Evolutionary conservation across 2,888 invertebrate species (phyloP), one percentile per base, ranked within the genome.

Genomic region (Congeria kusceri): DNA sequence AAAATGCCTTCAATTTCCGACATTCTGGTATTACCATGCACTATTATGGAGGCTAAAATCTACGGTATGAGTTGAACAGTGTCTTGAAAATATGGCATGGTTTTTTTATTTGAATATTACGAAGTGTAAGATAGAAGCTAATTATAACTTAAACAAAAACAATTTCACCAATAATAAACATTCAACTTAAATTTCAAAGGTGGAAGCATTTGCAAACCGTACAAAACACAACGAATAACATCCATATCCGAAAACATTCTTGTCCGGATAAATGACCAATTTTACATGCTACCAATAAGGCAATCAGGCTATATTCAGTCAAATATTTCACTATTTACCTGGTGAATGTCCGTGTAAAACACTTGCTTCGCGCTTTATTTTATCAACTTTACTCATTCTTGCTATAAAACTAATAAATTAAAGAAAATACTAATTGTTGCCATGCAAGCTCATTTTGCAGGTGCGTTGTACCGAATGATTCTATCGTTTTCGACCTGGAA

Each of bases 301-400:
- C 20, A 20, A 4, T 28, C 32, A 4, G 9, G 28, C 59, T 32
- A 7, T 4, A 28, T 59, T n/a, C 29, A 18, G 28, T 28, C 28
- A 11, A 15, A 28, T 32, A 32, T 32, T 7, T 32, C 32, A 32
- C 11, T 32, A 11, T 5, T n/a, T 74, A 88, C 88, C 87, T 77
- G 84, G 86, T 7, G 88, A 88, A 58, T 87, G 84, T 11, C 85
- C 86, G 13, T 87, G 83, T 27, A 85, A 70, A 13, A 84, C 69
- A 72, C 78, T 84, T 47, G 69, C 69, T 62, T 80, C 80, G 62
- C 78, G 25, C 13, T 57, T 65, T n/a, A 59, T 44, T 72, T 74
- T 84, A 23, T 83, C 86, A 61, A 67, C 46, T 58, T 65, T 70
- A 23, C 56, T 66, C 65, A 69, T 23, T 32, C 11, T 32, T 32